Evolutionary conservation across 2,797 vertebrate species (phyloP).

Genomic region (Leucoraja ocellata): DNA sequence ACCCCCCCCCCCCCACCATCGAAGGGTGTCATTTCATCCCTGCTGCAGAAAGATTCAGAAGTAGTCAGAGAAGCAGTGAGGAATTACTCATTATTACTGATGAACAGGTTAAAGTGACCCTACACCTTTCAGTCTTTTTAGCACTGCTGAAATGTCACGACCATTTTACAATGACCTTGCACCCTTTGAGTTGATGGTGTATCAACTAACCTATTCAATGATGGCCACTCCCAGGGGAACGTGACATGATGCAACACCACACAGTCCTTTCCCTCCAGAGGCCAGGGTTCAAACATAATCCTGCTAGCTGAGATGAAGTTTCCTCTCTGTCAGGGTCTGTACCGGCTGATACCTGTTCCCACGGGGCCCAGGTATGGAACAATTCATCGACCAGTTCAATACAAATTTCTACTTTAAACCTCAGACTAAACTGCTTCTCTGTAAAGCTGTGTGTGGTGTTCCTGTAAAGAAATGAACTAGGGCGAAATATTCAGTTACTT

Average conservation of each 20-base stretch:
- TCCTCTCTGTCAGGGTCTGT: not conserved
- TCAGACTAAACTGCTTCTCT: not conserved
- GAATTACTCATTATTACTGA: constrained; percentile 10
- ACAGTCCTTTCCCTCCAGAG: not conserved
- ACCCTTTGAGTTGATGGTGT: not conserved
- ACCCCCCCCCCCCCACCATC: not conserved
- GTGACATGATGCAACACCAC: not conserved
- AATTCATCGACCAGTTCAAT: not conserved
- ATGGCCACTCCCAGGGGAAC: constrained; percentile 18
- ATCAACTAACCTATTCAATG: constrained; percentile 23
- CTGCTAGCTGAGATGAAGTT: not conserved
- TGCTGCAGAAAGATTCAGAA: not conserved
- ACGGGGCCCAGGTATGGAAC: not conserved
- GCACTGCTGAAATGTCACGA: constrained; percentile 13
- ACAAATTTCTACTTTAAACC: not conserved
- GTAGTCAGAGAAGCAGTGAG: not conserved
- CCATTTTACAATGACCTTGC: constrained; percentile 6
- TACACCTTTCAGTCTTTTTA: constrained; percentile 5
- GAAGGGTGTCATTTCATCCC: not conserved
- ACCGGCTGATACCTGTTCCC: constrained; percentile 3
- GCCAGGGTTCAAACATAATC: not conserved
- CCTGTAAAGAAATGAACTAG: too few species aligned
- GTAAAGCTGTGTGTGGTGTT: not conserved
- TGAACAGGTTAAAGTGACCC: constrained; percentile 20
- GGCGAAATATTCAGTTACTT: too few species aligned